Base-by-base conservation (phyloP, 1,140 invertebrate species). In the Brachionus rotundiformis region DNA sequence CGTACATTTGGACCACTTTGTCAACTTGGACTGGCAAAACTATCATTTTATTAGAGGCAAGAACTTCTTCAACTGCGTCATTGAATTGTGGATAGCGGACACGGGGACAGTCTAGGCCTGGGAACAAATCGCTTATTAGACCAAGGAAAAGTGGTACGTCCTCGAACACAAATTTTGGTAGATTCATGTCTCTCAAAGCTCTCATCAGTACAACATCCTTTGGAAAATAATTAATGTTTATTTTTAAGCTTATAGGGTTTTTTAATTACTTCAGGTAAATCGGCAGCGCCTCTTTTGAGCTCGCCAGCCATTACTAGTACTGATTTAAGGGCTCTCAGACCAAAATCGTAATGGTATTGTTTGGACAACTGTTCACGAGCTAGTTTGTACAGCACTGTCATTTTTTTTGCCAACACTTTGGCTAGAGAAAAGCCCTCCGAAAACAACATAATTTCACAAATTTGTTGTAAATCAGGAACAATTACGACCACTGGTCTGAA, bases 321-420 rank as follows among this genome's bases (percentile, higher is more conserved):
- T 0, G 94, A 93, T 84, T 94, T 95, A 1, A 96, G 86, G 7
- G 94, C 93, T 80, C 94, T 89, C 73, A 96, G 86, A n/a, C 94
- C 94, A 91, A 95, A 96, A 85, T 96, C 94, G 86, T 96, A 96
- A 87, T 96, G 94, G 39, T 92, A 92, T 85, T 96, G 94, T 86
- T 95, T 95, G 5, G 94, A 95, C 39, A 96, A 88, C 85, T 95
- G 94, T 84, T 94, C 93, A 61, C 91, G 90, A 0, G 93, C 92
- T 61, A 95, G 87, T 85, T 92, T 92, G 86, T 95, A 95, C 4
- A 96, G 86, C 3, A 94, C 92, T 0, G 93, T 94, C 93, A 96
- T 95, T 85, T 96, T 96, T 86, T 95, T 96, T 0, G 94, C 94
- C 41, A 96, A 86, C 84, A 92, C 91, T 89, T 94, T 94, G 1